A percentile compares a stretch with the other conserved stretches of the same genome.
phyloP scores from a whole-genome alignment of 1,140 invertebrate species.

The Drosophila burlai region DNA sequence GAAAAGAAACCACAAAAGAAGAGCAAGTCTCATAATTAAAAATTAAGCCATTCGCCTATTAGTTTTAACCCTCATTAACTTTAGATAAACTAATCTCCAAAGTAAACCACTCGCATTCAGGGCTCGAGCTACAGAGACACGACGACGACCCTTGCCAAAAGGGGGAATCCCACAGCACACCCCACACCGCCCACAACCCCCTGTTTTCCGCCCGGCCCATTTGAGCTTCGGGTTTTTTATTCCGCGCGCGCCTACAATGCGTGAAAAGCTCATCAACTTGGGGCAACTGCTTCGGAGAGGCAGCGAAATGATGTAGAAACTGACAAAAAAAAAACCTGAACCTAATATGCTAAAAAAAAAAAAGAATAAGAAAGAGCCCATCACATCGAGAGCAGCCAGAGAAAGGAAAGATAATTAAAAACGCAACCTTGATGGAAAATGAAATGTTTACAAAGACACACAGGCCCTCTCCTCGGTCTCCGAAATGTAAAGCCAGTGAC shows the following conservation, averaged over 20 bases:
- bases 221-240: slow-evolving; percentile 47
- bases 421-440: slow-evolving; percentile 84
- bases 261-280: slow-evolving; percentile 80
- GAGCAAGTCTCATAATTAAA: slow-evolving; percentile 82
- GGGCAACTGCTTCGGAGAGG: slow-evolving; percentile 29
- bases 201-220: not conserved
- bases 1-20: slow-evolving; percentile 59
- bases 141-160: slow-evolving; percentile 68
- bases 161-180: slow-evolving; percentile 13
- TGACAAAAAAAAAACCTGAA: slow-evolving; percentile 49
- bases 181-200: not conserved
- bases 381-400: slow-evolving; percentile 66
- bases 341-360: slow-evolving; percentile 70
- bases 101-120: slow-evolving; percentile 81
- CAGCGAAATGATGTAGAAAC: slow-evolving; percentile 79
- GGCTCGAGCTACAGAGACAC: slow-evolving; percentile 44
- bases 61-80: slow-evolving; percentile 84
- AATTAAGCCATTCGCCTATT: slow-evolving; percentile 84
- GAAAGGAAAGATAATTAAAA: slow-evolving; percentile 84
- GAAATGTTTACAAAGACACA: slow-evolving; percentile 82
- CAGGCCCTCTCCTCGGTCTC: slow-evolving; percentile 11
- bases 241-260: slow-evolving; percentile 72
- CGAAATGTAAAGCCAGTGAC: slow-evolving; percentile 56
- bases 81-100: slow-evolving; percentile 84
- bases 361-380: slow-evolving; percentile 45